phyloP scores from a whole-genome alignment of 2,797 vertebrate genomes.

The Pempheris klunzingeri region DNA sequence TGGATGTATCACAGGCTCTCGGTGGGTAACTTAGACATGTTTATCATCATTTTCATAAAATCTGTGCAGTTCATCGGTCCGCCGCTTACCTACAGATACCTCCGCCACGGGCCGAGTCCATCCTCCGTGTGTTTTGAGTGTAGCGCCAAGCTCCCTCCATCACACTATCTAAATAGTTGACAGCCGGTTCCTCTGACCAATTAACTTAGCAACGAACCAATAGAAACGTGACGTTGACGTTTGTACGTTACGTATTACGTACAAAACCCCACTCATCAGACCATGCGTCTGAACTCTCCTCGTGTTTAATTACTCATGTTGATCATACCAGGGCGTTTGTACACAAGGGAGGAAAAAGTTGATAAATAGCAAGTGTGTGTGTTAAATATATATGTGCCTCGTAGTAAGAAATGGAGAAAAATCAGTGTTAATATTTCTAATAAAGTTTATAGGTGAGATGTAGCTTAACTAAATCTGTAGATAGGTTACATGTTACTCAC shows the following conservation, averaged over 20 bases:
- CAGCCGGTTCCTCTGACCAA: slow-evolving; percentile 63
- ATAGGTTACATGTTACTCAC: slow-evolving; percentile 63
- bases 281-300: not conserved
- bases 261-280: not conserved
- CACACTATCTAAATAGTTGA: slow-evolving; percentile 67
- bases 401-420: slow-evolving; percentile 33
- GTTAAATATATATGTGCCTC: not conserved
- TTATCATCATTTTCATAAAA: not conserved
- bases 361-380: not conserved
- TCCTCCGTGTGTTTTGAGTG: slow-evolving; percentile 52
- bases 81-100: slow-evolving; percentile 82
- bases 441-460: slow-evolving; percentile 65
- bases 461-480: slow-evolving; percentile 56
- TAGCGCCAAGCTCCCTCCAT: slow-evolving; percentile 22
- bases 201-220: slow-evolving; percentile 65
- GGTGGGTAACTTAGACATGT: not conserved
- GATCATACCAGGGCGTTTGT: not conserved
- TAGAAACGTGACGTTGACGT: slow-evolving; percentile 51
- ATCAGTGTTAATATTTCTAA: slow-evolving; percentile 48
- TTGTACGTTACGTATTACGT: slow-evolving; percentile 14
- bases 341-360: not conserved
- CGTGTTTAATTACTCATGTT: not conserved
- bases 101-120: slow-evolving; percentile 55
- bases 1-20: not conserved
- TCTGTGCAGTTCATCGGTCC: fast-evolving